These are phyloP conservation scores for Parnassius smintheus DNA, from an alignment of 2,888 invertebrate species.

Conservation along the genomic window DNA sequence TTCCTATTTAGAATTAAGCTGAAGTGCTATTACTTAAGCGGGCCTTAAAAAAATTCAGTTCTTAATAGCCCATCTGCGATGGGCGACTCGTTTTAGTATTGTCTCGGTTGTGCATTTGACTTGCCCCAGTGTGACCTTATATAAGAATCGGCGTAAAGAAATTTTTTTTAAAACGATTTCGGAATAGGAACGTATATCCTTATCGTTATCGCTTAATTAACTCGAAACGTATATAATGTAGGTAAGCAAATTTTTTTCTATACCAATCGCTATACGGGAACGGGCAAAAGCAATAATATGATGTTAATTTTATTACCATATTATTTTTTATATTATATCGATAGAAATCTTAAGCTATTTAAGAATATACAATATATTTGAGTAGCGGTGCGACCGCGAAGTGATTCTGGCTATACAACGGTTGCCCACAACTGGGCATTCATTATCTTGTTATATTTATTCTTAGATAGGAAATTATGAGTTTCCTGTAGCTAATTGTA, in stretches of 20 bases:
- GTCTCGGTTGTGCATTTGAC: slow-evolving; percentile 79
- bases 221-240: slow-evolving; percentile 71
- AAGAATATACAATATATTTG: slow-evolving; percentile 67
- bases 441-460: slow-evolving; percentile 78
- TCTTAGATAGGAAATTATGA: slow-evolving; percentile 79
- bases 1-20: slow-evolving; percentile 77
- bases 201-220: slow-evolving; percentile 64
- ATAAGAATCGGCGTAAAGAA: slow-evolving; percentile 59
- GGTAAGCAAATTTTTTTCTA: slow-evolving; percentile 77
- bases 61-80: slow-evolving; percentile 47
- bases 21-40: slow-evolving; percentile 79
- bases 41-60: slow-evolving; percentile 53
- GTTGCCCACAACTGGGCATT: slow-evolving; percentile 59
- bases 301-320: slow-evolving; percentile 82
- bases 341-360: slow-evolving; percentile 74
- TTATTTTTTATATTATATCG: slow-evolving; percentile 80
- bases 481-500: slow-evolving; percentile 80
- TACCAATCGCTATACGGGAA: slow-evolving; percentile 82
- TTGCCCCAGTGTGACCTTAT: slow-evolving; percentile 76
- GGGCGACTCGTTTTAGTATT: slow-evolving; percentile 72
- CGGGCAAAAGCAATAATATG: slow-evolving; percentile 82
- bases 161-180: slow-evolving; percentile 16
- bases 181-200: slow-evolving; percentile 13
- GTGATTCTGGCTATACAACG: slow-evolving; percentile 73
- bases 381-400: slow-evolving; percentile 79